Evolutionary conservation across 2,888 invertebrate species (phyloP), one percentile per base, ranked within the genome.

Genomic region (Zaprionus lineosus): DNA sequence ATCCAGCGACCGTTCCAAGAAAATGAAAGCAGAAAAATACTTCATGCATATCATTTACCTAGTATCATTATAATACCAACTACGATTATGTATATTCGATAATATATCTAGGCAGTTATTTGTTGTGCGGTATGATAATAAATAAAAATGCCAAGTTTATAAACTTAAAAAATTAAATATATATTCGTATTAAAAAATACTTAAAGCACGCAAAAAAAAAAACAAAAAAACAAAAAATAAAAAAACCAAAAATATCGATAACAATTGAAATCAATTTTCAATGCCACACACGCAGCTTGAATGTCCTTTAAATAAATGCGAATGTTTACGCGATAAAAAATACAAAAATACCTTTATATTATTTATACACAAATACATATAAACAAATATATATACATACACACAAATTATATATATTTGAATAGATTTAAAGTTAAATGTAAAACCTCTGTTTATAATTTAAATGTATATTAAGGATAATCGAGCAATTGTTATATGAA

Each of bases 41-140:
- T 40, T 5, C 43, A 59, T 53, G 63, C 70, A 70, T 70, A 70
- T 70, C 70, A 70, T 72, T 70, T 70, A 63, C 51, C 40, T 33
- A 43, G 14, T 24, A n/a, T 39, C 48, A 28, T 11, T 4, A 11
- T 29, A 3, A 8, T 11, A 4, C n/a, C 9, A 34, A n/a, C n/a
- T 34, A 14, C 12, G 15, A 12, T 9, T 8, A 29, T 16, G 16
- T 21, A 50, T 46, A 60, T 48, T 15, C 37, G 43, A 44, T 8
- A 46, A 39, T 52, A 59, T 55, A 40, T 53, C 46, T 47, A 43
- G 28, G 51, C 51, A 70, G 65, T 65, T 55, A 52, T 65, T 65
- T 47, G 37, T 47, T 19, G 53, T 43, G 29, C 50, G 67, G 58
- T 66, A 33, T 33, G 26, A 44, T n/a, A 48, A 29, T 28, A 39